Evolutionary conservation across 2,797 vertebrate genomes (phyloP).

Genomic region (Eutrigla gurnardus): DNA sequence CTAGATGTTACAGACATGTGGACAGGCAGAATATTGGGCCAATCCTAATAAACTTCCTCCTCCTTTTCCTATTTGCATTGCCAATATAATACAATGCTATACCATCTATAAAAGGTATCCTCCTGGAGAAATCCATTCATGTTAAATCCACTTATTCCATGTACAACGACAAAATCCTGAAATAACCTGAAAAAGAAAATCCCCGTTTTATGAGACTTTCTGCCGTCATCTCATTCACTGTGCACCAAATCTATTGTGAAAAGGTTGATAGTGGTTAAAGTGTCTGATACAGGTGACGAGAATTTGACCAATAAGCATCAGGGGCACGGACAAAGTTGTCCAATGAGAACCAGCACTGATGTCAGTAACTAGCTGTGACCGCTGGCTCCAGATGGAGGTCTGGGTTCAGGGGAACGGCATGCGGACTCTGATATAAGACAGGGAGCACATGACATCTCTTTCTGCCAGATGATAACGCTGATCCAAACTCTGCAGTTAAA

Average conservation of each 20-base stretch:
- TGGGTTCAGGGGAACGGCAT: conserved; percentile 17
- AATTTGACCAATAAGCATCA: neutral
- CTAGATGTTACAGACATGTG: neutral
- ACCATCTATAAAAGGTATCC: neutral
- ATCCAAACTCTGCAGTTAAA: neutral
- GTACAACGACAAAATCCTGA: neutral
- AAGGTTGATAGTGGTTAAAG: neutral
- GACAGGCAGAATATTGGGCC: neutral
- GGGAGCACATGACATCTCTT: conserved; percentile 17
- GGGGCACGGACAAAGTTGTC: neutral
- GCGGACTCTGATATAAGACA: too few relatives aligned
- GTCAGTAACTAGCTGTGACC: neutral
- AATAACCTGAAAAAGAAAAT: neutral
- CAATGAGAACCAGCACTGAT: neutral
- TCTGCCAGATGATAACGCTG: conserved; percentile 6
- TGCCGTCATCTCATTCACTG: neutral
- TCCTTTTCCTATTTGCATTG: neutral
- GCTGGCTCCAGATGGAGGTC: conserved; percentile 32
- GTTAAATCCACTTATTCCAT: neutral
- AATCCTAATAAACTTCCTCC: neutral
- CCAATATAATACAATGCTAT: neutral
- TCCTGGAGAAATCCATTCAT: neutral
- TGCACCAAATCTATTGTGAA: neutral
- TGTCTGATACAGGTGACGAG: neutral
- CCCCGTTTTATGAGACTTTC: neutral